These are phyloP conservation scores for Pelusios castaneus DNA, from an alignment of 2,113 vertebrate species.

Conservation along the genomic window DNA sequence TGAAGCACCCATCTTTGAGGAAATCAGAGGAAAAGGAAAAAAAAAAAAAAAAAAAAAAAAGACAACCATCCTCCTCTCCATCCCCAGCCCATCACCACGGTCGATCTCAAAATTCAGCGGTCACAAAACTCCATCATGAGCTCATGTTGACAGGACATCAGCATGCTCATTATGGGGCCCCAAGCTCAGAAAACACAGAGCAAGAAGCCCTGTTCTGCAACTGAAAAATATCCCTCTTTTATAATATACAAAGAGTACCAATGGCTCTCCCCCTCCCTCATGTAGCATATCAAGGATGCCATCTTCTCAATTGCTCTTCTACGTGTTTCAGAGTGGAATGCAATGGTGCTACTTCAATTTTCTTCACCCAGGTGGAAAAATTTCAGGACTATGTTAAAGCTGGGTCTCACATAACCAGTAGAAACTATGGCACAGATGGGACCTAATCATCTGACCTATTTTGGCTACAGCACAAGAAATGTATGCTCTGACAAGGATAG, in stretches of 20 bases:
- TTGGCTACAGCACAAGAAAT: too few species aligned
- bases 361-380: too few species aligned
- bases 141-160: background rate
- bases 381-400: too few species aligned
- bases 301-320: background rate
- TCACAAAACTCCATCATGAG: background rate
- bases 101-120: background rate
- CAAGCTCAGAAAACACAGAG: background rate
- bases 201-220: background rate
- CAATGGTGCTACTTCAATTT: background rate
- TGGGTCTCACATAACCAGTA: too few species aligned
- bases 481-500: too few species aligned
- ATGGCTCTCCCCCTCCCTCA: background rate
- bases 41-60: background rate
- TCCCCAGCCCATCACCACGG: background rate
- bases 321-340: background rate
- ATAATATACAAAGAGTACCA: background rate
- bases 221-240: background rate
- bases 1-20: background rate
- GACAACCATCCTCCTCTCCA: background rate
- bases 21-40: background rate
- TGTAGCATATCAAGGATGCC: background rate
- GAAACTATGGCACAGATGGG: too few species aligned
- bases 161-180: background rate
- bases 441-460: too few species aligned